These are phyloP conservation scores for Amphipyra tragopoginis DNA, from an alignment of 2,888 invertebrate species.

Conservation along the genomic window DNA sequence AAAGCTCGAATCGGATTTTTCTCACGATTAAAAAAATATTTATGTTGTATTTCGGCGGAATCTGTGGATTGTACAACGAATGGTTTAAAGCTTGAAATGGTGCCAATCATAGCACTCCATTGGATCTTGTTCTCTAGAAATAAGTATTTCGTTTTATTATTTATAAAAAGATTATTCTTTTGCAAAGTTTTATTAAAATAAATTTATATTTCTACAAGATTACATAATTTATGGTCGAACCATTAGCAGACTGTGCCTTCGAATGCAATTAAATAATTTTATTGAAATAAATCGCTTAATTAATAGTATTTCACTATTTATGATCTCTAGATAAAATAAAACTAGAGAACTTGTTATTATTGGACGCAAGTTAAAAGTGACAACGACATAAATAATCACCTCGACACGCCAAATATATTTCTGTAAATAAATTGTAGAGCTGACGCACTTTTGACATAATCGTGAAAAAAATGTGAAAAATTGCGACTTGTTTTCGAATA, in stretches of 20 bases:
- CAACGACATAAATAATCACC: conserved; percentile 26
- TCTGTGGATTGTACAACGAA: conserved; percentile 31
- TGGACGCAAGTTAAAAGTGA: conserved; percentile 16
- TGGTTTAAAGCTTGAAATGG: conserved; percentile 37
- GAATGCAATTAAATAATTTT: conserved; percentile 24
- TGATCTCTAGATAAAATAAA: conserved; percentile 12
- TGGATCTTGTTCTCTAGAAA: conserved; percentile 10
- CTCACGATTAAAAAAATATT: conserved; percentile 45
- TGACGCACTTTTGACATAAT: conserved; percentile 37
- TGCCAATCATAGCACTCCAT: conserved; percentile 44
- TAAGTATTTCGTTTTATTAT: not conserved
- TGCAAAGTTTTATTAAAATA: not conserved
- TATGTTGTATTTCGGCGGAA: conserved; percentile 43
- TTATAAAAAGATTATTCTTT: not conserved
- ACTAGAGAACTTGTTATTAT: conserved; percentile 14
- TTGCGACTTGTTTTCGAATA: conserved; percentile 11
- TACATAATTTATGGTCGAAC: conserved; percentile 13
- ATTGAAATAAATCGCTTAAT: conserved; percentile 24
- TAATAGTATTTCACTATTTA: conserved; percentile 27
- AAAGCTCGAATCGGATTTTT: conserved; percentile 21
- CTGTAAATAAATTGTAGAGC: conserved; percentile 16
- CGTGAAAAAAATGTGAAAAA: conserved; percentile 6
- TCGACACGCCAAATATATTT: conserved; percentile 32
- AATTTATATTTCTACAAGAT: conserved; percentile 15
- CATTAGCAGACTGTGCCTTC: not conserved